Evolutionary conservation across 2,888 invertebrate species (phyloP).

Genomic region (Drosophila macrospina): DNA sequence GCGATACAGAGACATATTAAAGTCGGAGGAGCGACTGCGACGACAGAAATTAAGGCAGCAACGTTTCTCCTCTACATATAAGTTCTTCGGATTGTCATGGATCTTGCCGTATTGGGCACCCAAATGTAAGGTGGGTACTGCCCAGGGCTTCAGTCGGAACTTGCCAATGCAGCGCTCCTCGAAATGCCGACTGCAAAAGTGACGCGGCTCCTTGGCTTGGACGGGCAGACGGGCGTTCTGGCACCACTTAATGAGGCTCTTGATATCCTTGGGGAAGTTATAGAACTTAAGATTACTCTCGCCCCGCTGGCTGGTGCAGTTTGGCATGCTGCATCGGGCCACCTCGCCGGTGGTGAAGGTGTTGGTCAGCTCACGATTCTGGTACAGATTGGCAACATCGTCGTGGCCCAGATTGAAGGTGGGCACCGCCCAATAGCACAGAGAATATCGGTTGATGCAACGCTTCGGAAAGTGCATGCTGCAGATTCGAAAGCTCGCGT

Average conservation of each 20-base stretch:
- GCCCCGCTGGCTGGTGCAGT: conserved; percentile 79
- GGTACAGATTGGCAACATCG: conserved; percentile 83
- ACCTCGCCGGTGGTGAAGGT: conserved; percentile 81
- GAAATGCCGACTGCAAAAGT: conserved; percentile 82
- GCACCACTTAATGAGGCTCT: conserved; percentile 82
- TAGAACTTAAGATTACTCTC: conserved; percentile 83
- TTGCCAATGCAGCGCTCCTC: conserved; percentile 83
- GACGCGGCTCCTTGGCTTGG: conserved; percentile 81
- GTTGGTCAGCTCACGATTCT: conserved; percentile 82
- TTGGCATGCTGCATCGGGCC: conserved; percentile 83
- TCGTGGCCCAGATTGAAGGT: conserved; percentile 83
- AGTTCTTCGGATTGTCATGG: conserved; percentile 81
- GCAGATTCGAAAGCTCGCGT: conserved; percentile 77
- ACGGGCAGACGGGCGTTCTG: conserved; percentile 82
- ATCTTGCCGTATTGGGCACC: conserved; percentile 82
- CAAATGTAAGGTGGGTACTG: conserved; percentile 80
- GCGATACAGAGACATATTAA: conserved; percentile 81
- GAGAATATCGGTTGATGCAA: conserved; percentile 82
- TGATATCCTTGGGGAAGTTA: conserved; percentile 81
- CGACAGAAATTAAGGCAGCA: conserved; percentile 81
- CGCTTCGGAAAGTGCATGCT: conserved; percentile 83
- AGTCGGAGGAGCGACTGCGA: conserved; percentile 81
- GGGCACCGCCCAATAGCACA: conserved; percentile 83
- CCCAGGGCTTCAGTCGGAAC: conserved; percentile 82
- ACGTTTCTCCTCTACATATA: conserved; percentile 82